These are phyloP conservation scores for Zosterops hypoxanthus DNA, from an alignment of 2,113 vertebrate species.

Conservation along the genomic window DNA sequence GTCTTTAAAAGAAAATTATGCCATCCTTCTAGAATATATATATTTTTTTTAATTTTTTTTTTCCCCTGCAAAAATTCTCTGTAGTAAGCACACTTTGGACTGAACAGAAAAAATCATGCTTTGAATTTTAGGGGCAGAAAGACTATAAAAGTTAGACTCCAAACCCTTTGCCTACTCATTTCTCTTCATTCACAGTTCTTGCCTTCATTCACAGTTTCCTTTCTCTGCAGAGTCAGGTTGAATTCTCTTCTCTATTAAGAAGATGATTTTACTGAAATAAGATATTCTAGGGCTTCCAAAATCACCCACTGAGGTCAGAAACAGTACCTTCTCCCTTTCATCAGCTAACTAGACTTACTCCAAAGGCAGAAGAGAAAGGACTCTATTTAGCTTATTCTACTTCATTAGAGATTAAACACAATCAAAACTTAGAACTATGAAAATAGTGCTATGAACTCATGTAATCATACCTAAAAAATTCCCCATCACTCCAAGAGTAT, in stretches of 20 bases:
- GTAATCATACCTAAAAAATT: neutral
- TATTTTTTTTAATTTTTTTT: neutral
- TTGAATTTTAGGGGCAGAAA: neutral
- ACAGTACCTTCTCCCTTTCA: neutral
- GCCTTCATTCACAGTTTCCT: neutral
- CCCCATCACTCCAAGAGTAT: neutral
- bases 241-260: neutral
- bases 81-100: neutral
- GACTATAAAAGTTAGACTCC: neutral
- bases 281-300: neutral
- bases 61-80: neutral
- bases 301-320: neutral
- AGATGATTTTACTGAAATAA: neutral
- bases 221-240: neutral
- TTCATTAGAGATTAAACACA: neutral
- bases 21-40: neutral
- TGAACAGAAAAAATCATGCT: neutral
- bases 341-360: neutral
- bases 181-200: neutral
- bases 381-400: neutral
- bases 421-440: neutral
- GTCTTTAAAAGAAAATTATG: conserved; percentile 12
- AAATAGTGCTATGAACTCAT: neutral
- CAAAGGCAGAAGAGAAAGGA: neutral
- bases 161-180: neutral